Evolutionary conservation across 2,888 invertebrate genomes (phyloP).

Genomic region (Trissoscelio sp.): DNA sequence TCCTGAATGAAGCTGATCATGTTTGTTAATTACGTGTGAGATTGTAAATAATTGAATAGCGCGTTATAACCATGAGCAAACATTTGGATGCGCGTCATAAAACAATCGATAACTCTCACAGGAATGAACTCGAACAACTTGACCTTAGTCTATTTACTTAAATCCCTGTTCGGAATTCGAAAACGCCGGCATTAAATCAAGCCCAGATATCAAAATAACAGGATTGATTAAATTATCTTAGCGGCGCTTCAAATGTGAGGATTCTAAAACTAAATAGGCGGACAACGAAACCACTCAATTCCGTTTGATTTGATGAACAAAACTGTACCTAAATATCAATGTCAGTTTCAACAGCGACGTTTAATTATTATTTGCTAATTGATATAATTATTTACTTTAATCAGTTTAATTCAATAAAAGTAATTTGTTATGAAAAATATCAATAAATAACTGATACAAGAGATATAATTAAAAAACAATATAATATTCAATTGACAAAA

Average conservation of each 20-base stretch:
- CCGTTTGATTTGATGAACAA: constrained; percentile 2
- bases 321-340: not conserved
- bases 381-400: too few species aligned
- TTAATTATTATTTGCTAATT: too few species aligned
- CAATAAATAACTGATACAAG: too few species aligned
- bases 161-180: constrained; percentile 28
- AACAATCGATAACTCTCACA: constrained; percentile 29
- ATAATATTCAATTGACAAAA: too few species aligned
- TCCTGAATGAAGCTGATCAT: too few species aligned
- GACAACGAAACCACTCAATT: constrained; percentile 18
- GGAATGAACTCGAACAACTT: constrained; percentile 15
- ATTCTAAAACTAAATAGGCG: constrained; percentile 22
- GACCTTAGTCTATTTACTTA: constrained; percentile 33
- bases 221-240: constrained; percentile 41
- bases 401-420: too few species aligned
- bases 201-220: constrained; percentile 31
- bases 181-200: constrained; percentile 32
- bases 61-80: not conserved
- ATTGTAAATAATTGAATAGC: too few species aligned
- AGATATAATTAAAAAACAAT: too few species aligned
- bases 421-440: too few species aligned
- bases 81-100: constrained; percentile 4
- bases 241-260: constrained; percentile 8
- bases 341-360: not conserved
- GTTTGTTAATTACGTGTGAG: too few species aligned